Conservation (phyloP, 2,888 invertebrate species). For the Leptopilina syphax region DNA sequence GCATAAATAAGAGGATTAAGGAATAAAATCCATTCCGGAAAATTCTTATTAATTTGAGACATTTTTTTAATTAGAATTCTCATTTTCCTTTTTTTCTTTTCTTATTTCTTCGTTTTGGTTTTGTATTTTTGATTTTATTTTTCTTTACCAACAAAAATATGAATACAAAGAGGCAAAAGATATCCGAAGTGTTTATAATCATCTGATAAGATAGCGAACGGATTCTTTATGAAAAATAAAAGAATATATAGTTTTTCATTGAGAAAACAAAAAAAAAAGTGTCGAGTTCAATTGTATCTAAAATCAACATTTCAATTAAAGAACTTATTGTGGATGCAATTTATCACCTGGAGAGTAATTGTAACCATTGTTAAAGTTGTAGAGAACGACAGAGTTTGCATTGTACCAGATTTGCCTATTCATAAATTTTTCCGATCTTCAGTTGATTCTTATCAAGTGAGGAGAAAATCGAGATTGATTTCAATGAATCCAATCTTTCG, state of each 20-base stretch:
- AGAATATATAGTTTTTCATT: no score
- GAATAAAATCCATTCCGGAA: neutral
- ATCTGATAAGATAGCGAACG: no score
- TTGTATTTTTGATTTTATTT: neutral
- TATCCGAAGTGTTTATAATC: no score
- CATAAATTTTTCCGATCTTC: slow-evolving; percentile 50
- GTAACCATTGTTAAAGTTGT: slow-evolving; percentile 55
- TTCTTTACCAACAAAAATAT: no score
- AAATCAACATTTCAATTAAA: no score
- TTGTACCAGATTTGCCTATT: slow-evolving; percentile 44
- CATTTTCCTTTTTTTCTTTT: no score
- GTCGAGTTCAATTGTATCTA: no score
- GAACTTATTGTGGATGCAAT: slow-evolving; percentile 48
- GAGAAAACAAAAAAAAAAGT: no score
- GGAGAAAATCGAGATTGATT: neutral
- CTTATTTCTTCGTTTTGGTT: neutral
- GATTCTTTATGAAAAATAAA: no score
- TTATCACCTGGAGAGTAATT: slow-evolving; percentile 64
- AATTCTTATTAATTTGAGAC: neutral
- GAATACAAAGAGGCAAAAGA: no score
- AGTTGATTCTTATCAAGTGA: neutral
- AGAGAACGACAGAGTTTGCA: slow-evolving; percentile 48
- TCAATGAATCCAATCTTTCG: no score
- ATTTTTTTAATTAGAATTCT: neutral
- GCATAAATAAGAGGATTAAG: slow-evolving; percentile 10